Evolutionary conservation across 2,888 invertebrate genomes (phyloP).

Genomic region (Lymantria monacha): DNA sequence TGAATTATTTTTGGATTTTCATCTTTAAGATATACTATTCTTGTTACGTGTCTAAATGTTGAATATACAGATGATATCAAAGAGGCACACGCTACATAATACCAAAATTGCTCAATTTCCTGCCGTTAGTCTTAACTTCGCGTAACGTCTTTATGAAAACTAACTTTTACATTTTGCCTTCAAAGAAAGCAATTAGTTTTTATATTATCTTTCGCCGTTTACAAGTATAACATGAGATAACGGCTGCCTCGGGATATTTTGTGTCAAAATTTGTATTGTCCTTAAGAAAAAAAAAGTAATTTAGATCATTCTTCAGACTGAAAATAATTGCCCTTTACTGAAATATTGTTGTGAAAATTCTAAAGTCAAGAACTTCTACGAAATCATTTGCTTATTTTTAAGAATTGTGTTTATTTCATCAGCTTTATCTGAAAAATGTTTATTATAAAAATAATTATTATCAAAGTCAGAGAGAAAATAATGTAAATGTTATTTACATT

Average conservation of each 20-base stretch:
- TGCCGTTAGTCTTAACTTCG: conserved; percentile 57
- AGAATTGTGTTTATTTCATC: too few relatives aligned
- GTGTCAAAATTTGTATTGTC: conserved; percentile 7
- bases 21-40: too few relatives aligned
- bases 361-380: too few relatives aligned
- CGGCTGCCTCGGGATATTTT: conserved; percentile 11
- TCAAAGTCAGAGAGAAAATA: too few relatives aligned
- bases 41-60: neutral
- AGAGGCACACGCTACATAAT: conserved; percentile 47
- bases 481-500: too few relatives aligned
- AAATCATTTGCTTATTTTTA: too few relatives aligned
- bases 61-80: conserved; percentile 20
- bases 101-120: conserved; percentile 72
- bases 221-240: conserved; percentile 28
- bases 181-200: conserved; percentile 62
- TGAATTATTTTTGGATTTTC: too few relatives aligned
- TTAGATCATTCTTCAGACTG: conserved; percentile 13
- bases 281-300: conserved; percentile 13
- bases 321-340: conserved; percentile 13
- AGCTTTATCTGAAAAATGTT: too few relatives aligned
- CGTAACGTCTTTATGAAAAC: conserved; percentile 69
- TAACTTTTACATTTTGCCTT: conserved; percentile 58
- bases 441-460: too few relatives aligned
- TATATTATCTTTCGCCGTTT: conserved; percentile 42
- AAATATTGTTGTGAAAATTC: neutral